phyloP scores from a whole-genome alignment of 2,888 invertebrate species.

The Nyleta sp. region DNA sequence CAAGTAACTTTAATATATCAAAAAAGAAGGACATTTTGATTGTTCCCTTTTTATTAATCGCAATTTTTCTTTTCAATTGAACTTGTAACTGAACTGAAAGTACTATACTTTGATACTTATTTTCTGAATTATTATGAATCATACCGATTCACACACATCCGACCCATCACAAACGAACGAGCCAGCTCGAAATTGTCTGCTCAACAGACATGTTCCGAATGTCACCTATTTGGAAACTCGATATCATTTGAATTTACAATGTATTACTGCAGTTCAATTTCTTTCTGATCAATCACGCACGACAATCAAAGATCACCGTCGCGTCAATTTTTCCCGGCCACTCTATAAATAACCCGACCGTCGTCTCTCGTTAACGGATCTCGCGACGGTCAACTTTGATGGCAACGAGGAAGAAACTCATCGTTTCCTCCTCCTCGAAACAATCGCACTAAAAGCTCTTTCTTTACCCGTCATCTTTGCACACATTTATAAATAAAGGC shows the following conservation, averaged over 20 bases:
- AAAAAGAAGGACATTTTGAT: no score
- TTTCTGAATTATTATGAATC: conserved; percentile 17
- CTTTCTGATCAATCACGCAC: not conserved
- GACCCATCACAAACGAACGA: not conserved
- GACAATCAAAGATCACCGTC: conserved; percentile 9
- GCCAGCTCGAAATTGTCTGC: no score
- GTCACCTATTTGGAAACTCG: no score
- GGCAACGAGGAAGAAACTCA: conserved; percentile 20
- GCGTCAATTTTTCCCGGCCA: conserved; percentile 26
- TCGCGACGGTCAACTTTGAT: conserved; percentile 23
- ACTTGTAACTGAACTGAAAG: no score
- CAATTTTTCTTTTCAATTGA: no score
- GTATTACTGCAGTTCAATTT: not conserved
- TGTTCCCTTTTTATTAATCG: no score
- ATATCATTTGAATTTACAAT: no score
- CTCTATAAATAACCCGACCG: conserved; percentile 40
- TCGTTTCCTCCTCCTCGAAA: conserved; percentile 10
- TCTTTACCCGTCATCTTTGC: not conserved
- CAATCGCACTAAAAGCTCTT: not conserved
- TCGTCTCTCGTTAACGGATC: conserved; percentile 25
- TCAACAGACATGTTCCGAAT: no score
- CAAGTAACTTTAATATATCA: no score
- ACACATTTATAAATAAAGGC: conserved; percentile 51
- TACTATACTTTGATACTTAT: not conserved
- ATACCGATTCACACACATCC: not conserved